Base-by-base conservation (phyloP, 2,797 vertebrate species). In the Emys orbicularis region DNA sequence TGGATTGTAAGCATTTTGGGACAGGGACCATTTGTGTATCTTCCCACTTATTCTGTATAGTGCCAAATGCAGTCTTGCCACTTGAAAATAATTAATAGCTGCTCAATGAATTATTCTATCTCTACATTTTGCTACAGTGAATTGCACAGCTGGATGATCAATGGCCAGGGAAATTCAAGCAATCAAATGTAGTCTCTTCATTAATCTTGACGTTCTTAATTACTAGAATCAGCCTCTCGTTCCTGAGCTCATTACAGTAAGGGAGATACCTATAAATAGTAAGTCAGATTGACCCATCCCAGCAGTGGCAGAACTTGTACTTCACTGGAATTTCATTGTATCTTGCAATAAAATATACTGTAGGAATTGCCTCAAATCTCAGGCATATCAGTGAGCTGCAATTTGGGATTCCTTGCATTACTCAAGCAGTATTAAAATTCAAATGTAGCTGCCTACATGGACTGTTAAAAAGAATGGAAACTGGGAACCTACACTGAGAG, bases 121-220 rank as follows among this genome's bases (percentile, higher is more conserved):
- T n/a, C 16, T 34, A 2, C 15, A 5, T 56, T 85, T 57, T 83
- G 29, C 5, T 12, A 34, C 83, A 92, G 10, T 79, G 86, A 80
- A 86, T 89, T 84, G 57, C 85, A 1, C 41, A 79, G 68, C 57
- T 74, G 65, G 74, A 83, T 96, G 89, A 91, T 91, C 23, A 49
- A 84, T 88, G 84, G 52, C 41, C 83, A 79, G 83, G 82, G 81
- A 93, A 91, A 89, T 83, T 79, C 83, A 59, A 93, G 68, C 91
- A 90, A 68, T 95, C 87, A 79, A 82, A 41, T 77, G 25, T 47
- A 77, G 83, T 41, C 80, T 16, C 57, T 85, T 92, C 87, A 87
- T 90, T 92, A 95, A 92, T 89, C 74, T 86, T 93, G 79, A 90
- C 90, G n/a, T 41, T 81, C 57, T 83, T 97, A 86, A 94, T 95